Base-by-base conservation (phyloP, 2,888 invertebrate genomes). In the Noctuana brunneofusca region DNA sequence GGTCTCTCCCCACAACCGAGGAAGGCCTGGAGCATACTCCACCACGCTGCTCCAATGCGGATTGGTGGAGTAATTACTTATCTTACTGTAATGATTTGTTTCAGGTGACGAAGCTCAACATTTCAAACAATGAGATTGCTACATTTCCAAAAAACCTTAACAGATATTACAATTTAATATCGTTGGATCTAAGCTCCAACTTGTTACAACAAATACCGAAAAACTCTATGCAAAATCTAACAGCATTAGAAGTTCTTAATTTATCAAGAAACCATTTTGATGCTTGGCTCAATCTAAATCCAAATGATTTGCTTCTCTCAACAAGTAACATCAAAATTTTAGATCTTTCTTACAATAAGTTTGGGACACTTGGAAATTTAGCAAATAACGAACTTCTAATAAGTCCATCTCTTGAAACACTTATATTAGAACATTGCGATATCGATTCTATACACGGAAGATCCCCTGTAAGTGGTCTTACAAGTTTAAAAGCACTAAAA, bases 271-370 rank as follows among this genome's bases (percentile, higher is more conserved):
- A 96, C 75, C 78, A 86, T 55, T 93, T 96, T 65, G 85, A 81
- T 27, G 83, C 90, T 56, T 94, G 95, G 94, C 70, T 84, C 2
- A 89, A 91, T 52, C 79, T 95, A 38, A 92, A 89, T 75, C 92
- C 94, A 0, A 92, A 89, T 64, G 80, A 88, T 27, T 86, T 93
- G 1, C 84, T 94, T 22, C 71, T 78, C 56, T 85, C 88, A 63
- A 87, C 93, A 0, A 78, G 78, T 0, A 93, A 85, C 53, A 81
- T 96, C 53, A 89, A 88, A 71, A 87, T 84, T 43, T 80, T 96
- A n/a, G 92, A 94, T 67, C 80, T 96, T n/a, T 94, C 94, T 0
- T 82, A 90, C 53, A 96, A 96, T 80, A 91, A 89, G 35, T 83
- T 96, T 43, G 79, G 73, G 41, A 87, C 84, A 38, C 88, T 95